phyloP scores from a whole-genome alignment of 2,797 vertebrate genomes.

The Amblyraja radiata region DNA sequence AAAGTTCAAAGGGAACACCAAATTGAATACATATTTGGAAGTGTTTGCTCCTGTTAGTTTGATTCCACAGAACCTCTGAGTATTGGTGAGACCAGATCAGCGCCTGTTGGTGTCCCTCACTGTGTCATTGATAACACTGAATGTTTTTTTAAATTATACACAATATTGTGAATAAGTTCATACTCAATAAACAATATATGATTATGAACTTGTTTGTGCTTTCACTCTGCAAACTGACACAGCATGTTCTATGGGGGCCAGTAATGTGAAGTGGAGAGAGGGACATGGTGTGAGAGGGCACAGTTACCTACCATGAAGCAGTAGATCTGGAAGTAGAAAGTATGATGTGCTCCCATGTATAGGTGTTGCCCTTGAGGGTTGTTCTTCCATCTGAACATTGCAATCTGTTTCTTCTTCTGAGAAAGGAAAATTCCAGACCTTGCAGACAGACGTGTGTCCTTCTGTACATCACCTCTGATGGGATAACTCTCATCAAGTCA shows the following conservation, averaged over 20 bases:
- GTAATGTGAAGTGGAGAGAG: background rate
- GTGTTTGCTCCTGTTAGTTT: background rate
- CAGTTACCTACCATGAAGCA: background rate
- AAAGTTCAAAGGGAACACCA: conserved; percentile 20
- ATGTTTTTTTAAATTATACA: too few relatives aligned
- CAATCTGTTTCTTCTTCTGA: background rate
- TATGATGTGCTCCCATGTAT: background rate
- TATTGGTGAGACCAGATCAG: background rate
- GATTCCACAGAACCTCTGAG: background rate
- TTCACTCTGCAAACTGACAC: background rate
- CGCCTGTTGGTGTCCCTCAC: background rate
- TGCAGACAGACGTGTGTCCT: background rate
- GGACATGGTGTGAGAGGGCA: background rate
- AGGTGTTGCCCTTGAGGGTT: background rate
- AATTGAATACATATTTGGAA: background rate
- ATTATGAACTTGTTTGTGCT: background rate
- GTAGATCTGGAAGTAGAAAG: background rate
- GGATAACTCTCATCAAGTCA: background rate
- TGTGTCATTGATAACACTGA: background rate
- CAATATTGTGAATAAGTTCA: background rate
- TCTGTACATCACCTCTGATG: background rate
- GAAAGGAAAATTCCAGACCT: background rate
- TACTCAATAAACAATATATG: background rate
- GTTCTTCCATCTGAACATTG: background rate
- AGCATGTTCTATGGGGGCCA: background rate